Evolutionary conservation across 2,888 invertebrate species (phyloP).

Genomic region (Leptinotarsa haldemani): DNA sequence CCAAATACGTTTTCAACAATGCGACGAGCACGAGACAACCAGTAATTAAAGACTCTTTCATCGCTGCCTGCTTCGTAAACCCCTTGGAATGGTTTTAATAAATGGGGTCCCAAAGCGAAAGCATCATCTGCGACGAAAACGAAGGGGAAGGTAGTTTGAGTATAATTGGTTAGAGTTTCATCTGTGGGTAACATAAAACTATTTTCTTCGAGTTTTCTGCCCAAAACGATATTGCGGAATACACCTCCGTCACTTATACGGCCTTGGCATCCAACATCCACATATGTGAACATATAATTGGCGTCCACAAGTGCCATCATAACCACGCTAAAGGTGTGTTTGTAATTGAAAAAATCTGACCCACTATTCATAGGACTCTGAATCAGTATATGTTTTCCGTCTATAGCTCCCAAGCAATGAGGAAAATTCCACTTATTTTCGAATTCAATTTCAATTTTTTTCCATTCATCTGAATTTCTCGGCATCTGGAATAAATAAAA

Average conservation of each 20-base stretch:
- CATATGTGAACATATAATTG: constrained; percentile 57
- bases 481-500: constrained; percentile 29
- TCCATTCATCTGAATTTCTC: constrained; percentile 35
- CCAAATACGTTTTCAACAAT: constrained; percentile 41
- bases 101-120: constrained; percentile 22
- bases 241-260: constrained; percentile 56
- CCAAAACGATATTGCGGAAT: constrained; percentile 43
- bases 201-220: constrained; percentile 40
- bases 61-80: constrained; percentile 10
- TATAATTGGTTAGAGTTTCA: constrained; percentile 24
- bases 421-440: constrained; percentile 50
- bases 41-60: constrained; percentile 31
- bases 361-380: constrained; percentile 53
- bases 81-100: constrained; percentile 29
- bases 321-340: constrained; percentile 56
- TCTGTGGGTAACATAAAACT: constrained; percentile 35
- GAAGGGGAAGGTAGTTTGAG: constrained; percentile 16
- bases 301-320: constrained; percentile 60
- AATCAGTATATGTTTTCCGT: constrained; percentile 57
- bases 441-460: constrained; percentile 31
- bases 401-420: constrained; percentile 55
- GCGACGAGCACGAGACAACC: constrained; percentile 25
- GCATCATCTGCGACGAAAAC: constrained; percentile 27
- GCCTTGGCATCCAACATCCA: constrained; percentile 57
- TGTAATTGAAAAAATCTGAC: constrained; percentile 56